Evolutionary conservation across 92 coral and sea anemone genomes (phyloP).

Genomic region (Parazoanthus darwini): DNA sequence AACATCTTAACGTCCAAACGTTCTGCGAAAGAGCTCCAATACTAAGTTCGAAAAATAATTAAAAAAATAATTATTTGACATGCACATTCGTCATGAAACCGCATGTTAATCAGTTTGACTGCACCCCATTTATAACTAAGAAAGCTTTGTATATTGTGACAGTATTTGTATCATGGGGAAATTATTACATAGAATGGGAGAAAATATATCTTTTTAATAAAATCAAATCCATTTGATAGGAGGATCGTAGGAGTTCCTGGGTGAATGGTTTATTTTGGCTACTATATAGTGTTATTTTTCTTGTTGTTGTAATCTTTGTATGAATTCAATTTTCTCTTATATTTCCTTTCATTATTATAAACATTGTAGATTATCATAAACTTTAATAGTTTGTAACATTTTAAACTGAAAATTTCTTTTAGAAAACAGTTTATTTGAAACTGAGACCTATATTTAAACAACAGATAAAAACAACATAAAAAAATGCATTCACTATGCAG

Average conservation of each 20-base stretch:
- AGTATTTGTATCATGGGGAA: slow-evolving; percentile 45
- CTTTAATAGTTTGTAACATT: slow-evolving; percentile 37
- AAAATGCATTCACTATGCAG: slow-evolving; percentile 29
- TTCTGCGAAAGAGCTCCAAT: background rate
- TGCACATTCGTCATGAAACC: slow-evolving; percentile 9
- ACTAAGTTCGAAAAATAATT: background rate
- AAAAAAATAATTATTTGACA: slow-evolving; percentile 30
- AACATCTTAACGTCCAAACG: background rate
- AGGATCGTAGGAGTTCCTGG: slow-evolving; percentile 33
- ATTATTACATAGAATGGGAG: slow-evolving; percentile 46
- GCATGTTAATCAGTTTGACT: background rate
- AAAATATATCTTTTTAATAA: slow-evolving; percentile 46
- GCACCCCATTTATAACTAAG: slow-evolving; percentile 20
- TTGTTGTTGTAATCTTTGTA: slow-evolving; percentile 41
- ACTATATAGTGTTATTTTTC: slow-evolving; percentile 39
- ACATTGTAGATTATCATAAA: slow-evolving; percentile 35
- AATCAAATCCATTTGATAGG: slow-evolving; percentile 47
- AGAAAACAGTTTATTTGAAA: slow-evolving; percentile 38
- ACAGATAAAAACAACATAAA: background rate
- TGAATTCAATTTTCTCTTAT: slow-evolving; percentile 37
- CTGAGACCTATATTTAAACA: slow-evolving; percentile 27
- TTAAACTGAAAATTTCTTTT: slow-evolving; percentile 30
- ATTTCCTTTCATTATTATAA: slow-evolving; percentile 39
- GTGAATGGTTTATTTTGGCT: slow-evolving; percentile 49
- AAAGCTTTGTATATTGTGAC: slow-evolving; percentile 40